phyloP scores from a whole-genome alignment of 92 coral and sea anemone genomes.

The Actinernus sp. region DNA sequence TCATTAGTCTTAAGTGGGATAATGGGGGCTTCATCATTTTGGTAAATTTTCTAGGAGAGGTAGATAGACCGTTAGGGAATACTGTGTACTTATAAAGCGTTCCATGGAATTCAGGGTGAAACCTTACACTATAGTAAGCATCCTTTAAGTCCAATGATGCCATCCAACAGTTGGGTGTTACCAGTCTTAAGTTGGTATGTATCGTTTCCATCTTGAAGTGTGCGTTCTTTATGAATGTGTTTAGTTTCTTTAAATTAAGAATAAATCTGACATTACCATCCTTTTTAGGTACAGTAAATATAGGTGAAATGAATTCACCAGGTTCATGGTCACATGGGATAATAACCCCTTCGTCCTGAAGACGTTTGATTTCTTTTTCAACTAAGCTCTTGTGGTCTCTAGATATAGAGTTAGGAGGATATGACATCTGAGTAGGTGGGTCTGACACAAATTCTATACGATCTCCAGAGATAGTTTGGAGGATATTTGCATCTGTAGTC shows the following conservation, averaged over 20 bases:
- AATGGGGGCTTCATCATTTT: conserved; percentile 67
- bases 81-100: conserved; percentile 51
- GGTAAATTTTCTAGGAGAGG: conserved; percentile 64
- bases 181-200: conserved; percentile 28
- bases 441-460: conserved; percentile 1
- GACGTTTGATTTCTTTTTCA: conserved; percentile 11
- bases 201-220: conserved; percentile 57
- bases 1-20: too few relatives aligned
- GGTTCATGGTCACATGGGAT: conserved; percentile 22
- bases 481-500: conserved; percentile 16
- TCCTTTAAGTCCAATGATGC: conserved; percentile 52
- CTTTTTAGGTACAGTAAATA: conserved; percentile 56
- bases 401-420: conserved; percentile 23
- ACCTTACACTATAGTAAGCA: conserved; percentile 55
- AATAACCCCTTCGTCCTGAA: conserved; percentile 19
- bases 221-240: conserved; percentile 23
- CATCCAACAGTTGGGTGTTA: conserved; percentile 47
- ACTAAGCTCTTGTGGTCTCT: conserved; percentile 3
- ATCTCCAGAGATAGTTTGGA: conserved; percentile 30
- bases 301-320: conserved; percentile 57
- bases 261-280: conserved; percentile 52
- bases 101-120: conserved; percentile 44
- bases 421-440: conserved; percentile 18
- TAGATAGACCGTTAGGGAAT: conserved; percentile 63
- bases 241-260: conserved; percentile 48